Base-by-base conservation (phyloP, 2,888 invertebrate species). In the Agrypnus murinus region DNA sequence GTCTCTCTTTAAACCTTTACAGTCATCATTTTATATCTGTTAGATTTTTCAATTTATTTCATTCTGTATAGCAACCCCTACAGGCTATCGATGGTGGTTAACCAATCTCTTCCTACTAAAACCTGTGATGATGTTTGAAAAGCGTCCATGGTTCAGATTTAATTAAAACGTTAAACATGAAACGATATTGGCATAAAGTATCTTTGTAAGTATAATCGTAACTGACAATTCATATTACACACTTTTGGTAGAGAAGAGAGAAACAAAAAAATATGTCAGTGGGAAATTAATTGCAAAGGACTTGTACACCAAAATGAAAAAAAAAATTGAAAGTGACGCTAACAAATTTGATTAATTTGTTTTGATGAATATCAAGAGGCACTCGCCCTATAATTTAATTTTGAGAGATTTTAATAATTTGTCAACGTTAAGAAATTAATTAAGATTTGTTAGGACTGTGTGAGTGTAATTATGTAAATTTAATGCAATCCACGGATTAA, bases 211-310 rank as follows among this genome's bases (percentile, higher is more conserved):
- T 36, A 17, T 55, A 55, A 55, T 55, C 55, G 55, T 55, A 36
- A 55, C 55, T 55, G 55, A 55, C 55, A 55, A n/a, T 55, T 36
- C 55, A 55, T 3, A 55, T 55, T 36, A 36, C 55, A 55, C 43
- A 14, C 36, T 55, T 36, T 15, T 10, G 34, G 36, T 36, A 31
- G 38, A 9, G 10, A 34, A 38, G 17, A 9, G 10, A 14, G 17
- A 34, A 9, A 31, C 10, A 9, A 34, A 55, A 55, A 38, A 36
- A 17, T 4, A 32, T 17, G 55, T 10, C 55, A 19, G 15, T n/a
- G 3, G 12, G 31, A 5, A 55, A 31, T 36, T 55, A 55, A 55
- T 55, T 55, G 55, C 8, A 3, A 4, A 9, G n/a, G 17, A 17
- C 36, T 17, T 17, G 36, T 32, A 17, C 36, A 36, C 25, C 36